These are phyloP conservation scores for Lasiurus cinereus DNA, from an alignment of 2,113 vertebrate genomes.

Conservation along the genomic window DNA sequence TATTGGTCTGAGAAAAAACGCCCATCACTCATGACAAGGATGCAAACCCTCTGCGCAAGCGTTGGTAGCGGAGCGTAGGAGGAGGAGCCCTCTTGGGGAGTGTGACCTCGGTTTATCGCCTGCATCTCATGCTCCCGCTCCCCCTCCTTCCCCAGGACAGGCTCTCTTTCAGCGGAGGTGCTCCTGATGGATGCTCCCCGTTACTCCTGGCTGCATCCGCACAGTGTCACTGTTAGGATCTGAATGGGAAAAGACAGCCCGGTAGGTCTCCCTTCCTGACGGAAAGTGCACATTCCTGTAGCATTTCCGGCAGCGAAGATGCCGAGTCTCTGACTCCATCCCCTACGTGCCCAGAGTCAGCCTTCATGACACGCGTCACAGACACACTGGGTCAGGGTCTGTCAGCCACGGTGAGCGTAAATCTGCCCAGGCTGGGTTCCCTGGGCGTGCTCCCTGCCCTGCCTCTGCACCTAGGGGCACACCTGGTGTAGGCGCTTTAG, in stretches of 20 bases:
- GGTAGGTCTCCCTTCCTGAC: slow-evolving; percentile 74
- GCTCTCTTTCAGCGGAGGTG: not conserved
- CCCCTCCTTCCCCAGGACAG: slow-evolving; percentile 43
- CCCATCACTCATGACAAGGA: not conserved
- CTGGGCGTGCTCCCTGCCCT: not conserved
- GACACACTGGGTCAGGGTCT: slow-evolving; percentile 66
- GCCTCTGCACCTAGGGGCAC: slow-evolving; percentile 1
- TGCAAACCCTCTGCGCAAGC: not conserved
- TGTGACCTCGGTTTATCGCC: not conserved
- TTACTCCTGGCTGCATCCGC: slow-evolving; percentile 88
- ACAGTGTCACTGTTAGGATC: slow-evolving; percentile 89
- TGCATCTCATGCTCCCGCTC: not conserved
- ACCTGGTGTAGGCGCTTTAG: not conserved
- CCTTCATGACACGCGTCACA: slow-evolving; percentile 50
- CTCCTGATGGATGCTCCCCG: not conserved
- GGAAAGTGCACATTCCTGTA: slow-evolving; percentile 59
- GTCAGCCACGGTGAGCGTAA: slow-evolving; percentile 75
- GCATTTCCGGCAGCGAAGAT: slow-evolving; percentile 61
- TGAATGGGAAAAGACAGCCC: slow-evolving; percentile 76
- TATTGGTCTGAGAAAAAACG: not conserved
- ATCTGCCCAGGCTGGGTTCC: slow-evolving; percentile 57
- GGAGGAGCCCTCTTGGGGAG: not conserved
- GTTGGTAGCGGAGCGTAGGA: not conserved
- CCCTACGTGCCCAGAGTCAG: not conserved
- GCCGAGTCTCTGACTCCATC: slow-evolving; percentile 52